These are phyloP conservation scores for Drosophila lacteicornis DNA, from an alignment of 1,140 invertebrate species.

Conservation along the genomic window DNA sequence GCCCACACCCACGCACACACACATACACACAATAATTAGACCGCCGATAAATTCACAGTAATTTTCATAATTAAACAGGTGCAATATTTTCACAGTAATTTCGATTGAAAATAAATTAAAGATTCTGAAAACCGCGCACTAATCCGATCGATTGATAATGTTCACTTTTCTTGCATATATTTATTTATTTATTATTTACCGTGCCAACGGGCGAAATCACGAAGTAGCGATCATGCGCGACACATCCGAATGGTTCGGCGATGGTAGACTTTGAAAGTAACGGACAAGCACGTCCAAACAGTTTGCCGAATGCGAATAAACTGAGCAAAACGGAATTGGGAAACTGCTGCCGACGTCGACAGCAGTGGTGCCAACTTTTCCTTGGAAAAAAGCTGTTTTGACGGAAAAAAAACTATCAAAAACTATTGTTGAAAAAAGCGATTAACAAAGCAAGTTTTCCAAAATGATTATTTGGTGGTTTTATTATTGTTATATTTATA, in stretches of 20 bases:
- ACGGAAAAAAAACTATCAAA: too few species aligned
- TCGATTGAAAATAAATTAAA: conserved; percentile 6
- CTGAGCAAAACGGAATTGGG: too few species aligned
- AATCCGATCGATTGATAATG: not conserved
- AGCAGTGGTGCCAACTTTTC: too few species aligned
- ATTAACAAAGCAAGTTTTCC: too few species aligned
- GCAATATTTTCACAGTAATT: conserved; percentile 41
- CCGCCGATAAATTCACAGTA: conserved; percentile 44
- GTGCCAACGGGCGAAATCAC: conserved; percentile 17
- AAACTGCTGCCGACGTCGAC: too few species aligned
- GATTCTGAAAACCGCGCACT: not conserved
- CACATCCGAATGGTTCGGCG: conserved; percentile 7
- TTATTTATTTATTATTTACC: conserved; percentile 11
- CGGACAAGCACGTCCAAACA: too few species aligned
- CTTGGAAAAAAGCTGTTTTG: too few species aligned
- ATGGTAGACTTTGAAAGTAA: too few species aligned
- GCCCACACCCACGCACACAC: conserved; percentile 12
- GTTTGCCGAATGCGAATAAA: too few species aligned
- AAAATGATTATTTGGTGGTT: too few species aligned
- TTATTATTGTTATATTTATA: too few species aligned
- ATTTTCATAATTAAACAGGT: conserved; percentile 48
- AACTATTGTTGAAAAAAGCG: too few species aligned
- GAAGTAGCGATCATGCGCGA: conserved; percentile 15
- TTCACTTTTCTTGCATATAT: not conserved
- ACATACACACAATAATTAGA: conserved; percentile 25